A percentile compares a stretch with the other conserved stretches of the same genome.
Evolutionary conservation across 1,140 invertebrate species (phyloP).

Genomic region (Pseudomyrmex sp.): DNA sequence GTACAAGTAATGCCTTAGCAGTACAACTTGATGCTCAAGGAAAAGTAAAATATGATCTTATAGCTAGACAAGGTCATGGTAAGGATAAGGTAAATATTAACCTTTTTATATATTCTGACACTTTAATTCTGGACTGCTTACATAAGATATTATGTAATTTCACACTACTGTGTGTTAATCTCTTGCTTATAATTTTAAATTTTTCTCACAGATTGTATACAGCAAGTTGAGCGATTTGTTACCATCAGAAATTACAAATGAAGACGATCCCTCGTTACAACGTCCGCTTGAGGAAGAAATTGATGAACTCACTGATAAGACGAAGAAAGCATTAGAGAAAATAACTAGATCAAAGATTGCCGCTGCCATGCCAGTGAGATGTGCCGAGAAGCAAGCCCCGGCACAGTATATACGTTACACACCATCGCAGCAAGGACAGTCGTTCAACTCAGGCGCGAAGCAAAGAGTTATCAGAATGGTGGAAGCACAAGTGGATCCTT

Average conservation of each 20-base stretch:
- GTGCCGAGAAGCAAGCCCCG: conserved; percentile 95
- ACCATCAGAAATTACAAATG: conserved; percentile 96
- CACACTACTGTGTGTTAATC: too few species aligned
- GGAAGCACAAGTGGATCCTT: conserved; percentile 98
- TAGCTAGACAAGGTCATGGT: conserved; percentile 97
- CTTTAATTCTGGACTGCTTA: not conserved
- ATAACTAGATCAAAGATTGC: conserved; percentile 95
- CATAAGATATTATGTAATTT: too few species aligned
- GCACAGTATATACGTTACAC: conserved; percentile 99
- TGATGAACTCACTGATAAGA: conserved; percentile 94
- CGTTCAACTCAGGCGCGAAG: conserved; percentile 98
- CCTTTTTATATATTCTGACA: not conserved
- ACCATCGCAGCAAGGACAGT: conserved; percentile 97
- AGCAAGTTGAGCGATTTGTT: conserved; percentile 97
- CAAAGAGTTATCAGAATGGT: conserved; percentile 99
- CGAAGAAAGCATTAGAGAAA: conserved; percentile 93
- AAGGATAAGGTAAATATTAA: conserved; percentile 93
- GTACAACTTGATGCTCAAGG: conserved; percentile 97
- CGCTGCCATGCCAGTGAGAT: conserved; percentile 96
- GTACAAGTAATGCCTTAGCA: conserved; percentile 95
- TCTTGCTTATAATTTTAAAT: conserved; percentile 7
- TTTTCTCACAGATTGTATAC: conserved; percentile 93
- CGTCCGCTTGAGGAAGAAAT: conserved; percentile 95
- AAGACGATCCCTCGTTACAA: conserved; percentile 95
- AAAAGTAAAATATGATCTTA: conserved; percentile 98